phyloP scores from a whole-genome alignment of 2,888 invertebrate species.

The Geotrupes spiniger region DNA sequence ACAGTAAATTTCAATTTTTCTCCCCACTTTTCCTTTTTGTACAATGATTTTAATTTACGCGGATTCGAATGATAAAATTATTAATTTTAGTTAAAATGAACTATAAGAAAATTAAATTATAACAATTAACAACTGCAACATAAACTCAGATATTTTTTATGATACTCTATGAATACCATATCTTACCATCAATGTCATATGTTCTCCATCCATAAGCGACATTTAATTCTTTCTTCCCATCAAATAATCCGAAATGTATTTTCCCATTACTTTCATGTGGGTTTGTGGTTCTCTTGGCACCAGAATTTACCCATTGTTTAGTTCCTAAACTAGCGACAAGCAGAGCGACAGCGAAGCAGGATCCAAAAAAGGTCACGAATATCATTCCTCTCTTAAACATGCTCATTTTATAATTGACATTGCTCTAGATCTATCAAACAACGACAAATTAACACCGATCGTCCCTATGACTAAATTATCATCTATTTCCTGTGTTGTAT shows the following conservation, averaged over 20 bases:
- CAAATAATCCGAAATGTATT: conserved; percentile 82
- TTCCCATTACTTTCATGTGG: conserved; percentile 68
- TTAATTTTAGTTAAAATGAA: no score
- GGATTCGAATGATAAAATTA: no score
- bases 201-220: conserved; percentile 77
- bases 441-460: no score
- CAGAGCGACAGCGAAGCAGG: conserved; percentile 73
- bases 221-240: conserved; percentile 79
- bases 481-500: not conserved
- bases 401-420: conserved; percentile 56
- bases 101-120: no score
- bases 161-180: no score
- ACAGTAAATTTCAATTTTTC: no score
- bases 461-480: not conserved
- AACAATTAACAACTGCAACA: no score
- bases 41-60: no score
- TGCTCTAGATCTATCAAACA: not conserved
- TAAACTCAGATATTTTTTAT: no score
- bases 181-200: conserved; percentile 73
- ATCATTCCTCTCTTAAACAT: conserved; percentile 75
- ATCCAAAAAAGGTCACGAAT: conserved; percentile 77
- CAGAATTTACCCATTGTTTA: conserved; percentile 78
- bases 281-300: conserved; percentile 65
- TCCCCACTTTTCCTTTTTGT: no score
- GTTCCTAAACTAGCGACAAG: conserved; percentile 80